These are phyloP conservation scores for Cynopterus sphinx DNA, from an alignment of 2,797 vertebrate genomes.

Conservation along the genomic window DNA sequence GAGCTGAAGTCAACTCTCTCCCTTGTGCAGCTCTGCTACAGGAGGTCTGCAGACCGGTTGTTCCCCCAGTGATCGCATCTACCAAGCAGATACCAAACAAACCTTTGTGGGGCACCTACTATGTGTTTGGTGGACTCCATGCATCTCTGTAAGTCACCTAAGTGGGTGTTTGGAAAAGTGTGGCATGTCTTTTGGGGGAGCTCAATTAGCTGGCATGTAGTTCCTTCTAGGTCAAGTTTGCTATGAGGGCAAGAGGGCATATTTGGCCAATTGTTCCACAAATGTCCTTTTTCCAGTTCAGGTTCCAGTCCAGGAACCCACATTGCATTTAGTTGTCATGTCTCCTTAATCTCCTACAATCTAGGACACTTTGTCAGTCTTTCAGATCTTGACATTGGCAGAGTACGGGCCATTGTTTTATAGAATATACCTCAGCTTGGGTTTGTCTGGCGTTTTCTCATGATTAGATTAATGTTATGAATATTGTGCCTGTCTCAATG, in stretches of 20 bases:
- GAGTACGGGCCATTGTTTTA: too few species aligned
- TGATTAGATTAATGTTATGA: too few species aligned
- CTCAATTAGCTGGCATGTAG: neutral
- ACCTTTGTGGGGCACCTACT: neutral
- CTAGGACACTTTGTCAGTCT: too few species aligned
- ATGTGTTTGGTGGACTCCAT: neutral
- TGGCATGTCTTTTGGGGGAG: neutral
- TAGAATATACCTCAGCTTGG: too few species aligned
- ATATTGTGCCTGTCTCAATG: too few species aligned
- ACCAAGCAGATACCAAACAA: neutral
- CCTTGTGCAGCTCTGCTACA: neutral
- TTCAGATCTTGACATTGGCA: too few species aligned
- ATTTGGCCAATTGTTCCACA: too few species aligned
- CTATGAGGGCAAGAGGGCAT: neutral
- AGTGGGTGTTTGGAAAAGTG: neutral
- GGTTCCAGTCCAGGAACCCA: too few species aligned
- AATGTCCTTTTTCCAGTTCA: too few species aligned
- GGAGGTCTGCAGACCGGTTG: neutral
- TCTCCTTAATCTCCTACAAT: too few species aligned
- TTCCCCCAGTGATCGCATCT: neutral
- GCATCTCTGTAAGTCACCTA: neutral
- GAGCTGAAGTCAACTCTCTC: neutral
- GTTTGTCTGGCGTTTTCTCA: too few species aligned
- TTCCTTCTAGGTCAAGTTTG: neutral
- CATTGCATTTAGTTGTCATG: too few species aligned